Evolutionary conservation across 2,888 invertebrate genomes (phyloP).

Genomic region (Coelinius sp.): DNA sequence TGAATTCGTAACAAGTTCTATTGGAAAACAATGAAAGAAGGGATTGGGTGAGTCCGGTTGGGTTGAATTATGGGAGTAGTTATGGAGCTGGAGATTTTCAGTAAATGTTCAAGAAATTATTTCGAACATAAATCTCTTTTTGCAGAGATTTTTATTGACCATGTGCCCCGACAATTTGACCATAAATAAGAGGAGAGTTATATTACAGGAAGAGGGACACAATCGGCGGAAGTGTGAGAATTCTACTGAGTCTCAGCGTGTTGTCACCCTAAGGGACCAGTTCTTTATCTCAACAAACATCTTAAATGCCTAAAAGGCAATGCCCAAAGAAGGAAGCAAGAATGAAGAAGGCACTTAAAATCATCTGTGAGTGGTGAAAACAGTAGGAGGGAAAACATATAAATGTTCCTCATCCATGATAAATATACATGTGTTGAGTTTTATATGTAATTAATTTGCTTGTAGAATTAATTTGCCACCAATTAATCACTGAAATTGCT

Average conservation of each 20-base stretch:
- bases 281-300: neutral
- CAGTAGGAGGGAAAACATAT: neutral
- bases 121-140: constrained; percentile 7
- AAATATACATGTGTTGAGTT: neutral
- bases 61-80: constrained; percentile 8
- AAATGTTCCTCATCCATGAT: neutral
- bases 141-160: neutral
- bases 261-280: constrained; percentile 4
- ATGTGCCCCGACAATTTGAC: neutral
- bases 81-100: constrained; percentile 13
- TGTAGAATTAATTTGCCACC: neutral
- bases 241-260: neutral
- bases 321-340: neutral
- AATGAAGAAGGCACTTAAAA: neutral
- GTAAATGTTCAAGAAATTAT: constrained; percentile 28
- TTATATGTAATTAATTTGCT: neutral
- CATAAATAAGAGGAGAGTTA: neutral
- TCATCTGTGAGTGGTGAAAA: neutral
- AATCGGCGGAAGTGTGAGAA: constrained; percentile 9
- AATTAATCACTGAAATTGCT: neutral
- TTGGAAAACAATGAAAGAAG: constrained; percentile 23
- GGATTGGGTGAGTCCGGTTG: neutral
- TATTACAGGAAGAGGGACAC: constrained; percentile 13
- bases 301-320: neutral
- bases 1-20: constrained; percentile 37